A percentile compares a stretch with the other conserved stretches of the same genome.
phyloP scores from a whole-genome alignment of 2,113 vertebrate genomes.

The Chaenocephalus aceratus region DNA sequence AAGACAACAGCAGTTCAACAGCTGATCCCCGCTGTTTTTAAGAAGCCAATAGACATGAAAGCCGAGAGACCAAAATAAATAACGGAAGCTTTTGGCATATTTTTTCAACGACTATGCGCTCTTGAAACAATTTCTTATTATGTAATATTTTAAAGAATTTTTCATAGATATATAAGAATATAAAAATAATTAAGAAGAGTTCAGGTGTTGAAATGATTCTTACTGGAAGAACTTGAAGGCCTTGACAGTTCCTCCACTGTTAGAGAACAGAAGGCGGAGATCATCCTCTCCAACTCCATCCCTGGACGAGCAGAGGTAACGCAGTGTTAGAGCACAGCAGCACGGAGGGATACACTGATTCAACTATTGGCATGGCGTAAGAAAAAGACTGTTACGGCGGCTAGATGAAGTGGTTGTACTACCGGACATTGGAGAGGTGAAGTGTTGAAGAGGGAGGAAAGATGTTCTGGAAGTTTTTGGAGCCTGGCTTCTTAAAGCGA shows the following conservation, averaged over 20 bases:
- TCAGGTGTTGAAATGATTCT: constrained; percentile 68
- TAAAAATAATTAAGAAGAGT: too few relatives aligned
- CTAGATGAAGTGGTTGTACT: constrained; percentile 27
- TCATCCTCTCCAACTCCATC: constrained; percentile 95
- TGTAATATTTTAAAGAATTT: too few relatives aligned
- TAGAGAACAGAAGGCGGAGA: constrained; percentile 94
- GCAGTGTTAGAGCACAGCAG: not conserved
- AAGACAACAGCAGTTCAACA: too few relatives aligned
- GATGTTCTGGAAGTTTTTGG: constrained; percentile 99
- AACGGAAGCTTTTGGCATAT: too few relatives aligned
- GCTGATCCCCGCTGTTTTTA: too few relatives aligned
- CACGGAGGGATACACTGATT: not conserved
- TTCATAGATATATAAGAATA: too few relatives aligned
- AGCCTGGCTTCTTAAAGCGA: constrained; percentile 98
- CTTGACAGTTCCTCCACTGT: constrained; percentile 96
- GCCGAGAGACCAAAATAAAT: too few relatives aligned
- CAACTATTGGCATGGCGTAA: not conserved
- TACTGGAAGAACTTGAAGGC: constrained; percentile 99
- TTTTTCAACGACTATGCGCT: too few relatives aligned
- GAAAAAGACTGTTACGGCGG: not conserved
- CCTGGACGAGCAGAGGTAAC: constrained; percentile 77
- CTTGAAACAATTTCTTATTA: too few relatives aligned
- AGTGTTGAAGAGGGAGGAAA: constrained; percentile 98
- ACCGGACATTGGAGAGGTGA: constrained; percentile 98
- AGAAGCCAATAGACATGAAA: too few relatives aligned